Conservation (phyloP, 2,113 vertebrate genomes). For the Phodopus roborovskii region DNA sequence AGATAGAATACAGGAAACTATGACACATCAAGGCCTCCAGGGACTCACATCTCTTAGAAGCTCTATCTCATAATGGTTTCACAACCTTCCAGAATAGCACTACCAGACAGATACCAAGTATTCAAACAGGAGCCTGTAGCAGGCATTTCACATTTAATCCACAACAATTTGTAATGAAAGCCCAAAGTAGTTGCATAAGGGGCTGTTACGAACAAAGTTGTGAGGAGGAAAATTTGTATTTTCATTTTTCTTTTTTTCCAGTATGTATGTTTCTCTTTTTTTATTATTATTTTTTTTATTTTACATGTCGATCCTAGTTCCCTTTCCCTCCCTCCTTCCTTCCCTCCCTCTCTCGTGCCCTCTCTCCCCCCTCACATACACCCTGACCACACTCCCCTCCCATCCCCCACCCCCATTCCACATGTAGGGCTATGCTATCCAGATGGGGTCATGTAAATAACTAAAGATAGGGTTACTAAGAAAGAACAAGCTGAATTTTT, state of each 20-base stretch:
- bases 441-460: not conserved
- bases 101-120: not conserved
- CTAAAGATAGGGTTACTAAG: not conserved
- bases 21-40: not conserved
- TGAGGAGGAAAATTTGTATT: conserved; percentile 31
- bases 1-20: not conserved
- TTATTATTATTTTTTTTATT: no score
- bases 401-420: no score
- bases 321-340: no score
- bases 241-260: conserved; percentile 7
- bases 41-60: not conserved
- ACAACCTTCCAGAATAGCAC: not conserved
- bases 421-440: no score
- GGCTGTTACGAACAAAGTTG: conserved; percentile 38
- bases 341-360: no score
- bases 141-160: not conserved
- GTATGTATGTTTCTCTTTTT: no score
- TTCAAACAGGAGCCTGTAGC: not conserved
- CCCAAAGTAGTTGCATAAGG: not conserved
- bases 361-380: no score
- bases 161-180: not conserved
- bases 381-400: no score
- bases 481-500: not conserved
- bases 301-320: no score
- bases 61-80: not conserved